These are phyloP conservation scores for Nautilus pompilius DNA, from an alignment of 1,140 invertebrate species.

Conservation along the genomic window DNA sequence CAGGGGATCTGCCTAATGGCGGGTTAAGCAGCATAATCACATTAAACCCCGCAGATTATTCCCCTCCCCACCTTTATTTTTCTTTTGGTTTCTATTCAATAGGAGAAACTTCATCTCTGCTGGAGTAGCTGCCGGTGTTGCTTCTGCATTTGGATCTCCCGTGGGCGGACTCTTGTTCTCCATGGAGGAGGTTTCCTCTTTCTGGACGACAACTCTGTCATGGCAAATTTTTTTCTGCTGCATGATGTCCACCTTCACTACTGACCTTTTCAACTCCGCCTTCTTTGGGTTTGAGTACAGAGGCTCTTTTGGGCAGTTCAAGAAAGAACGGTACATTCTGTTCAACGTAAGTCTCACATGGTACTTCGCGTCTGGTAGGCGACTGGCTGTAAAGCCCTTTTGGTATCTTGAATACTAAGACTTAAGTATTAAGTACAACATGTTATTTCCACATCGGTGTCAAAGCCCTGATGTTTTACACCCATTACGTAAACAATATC, in stretches of 20 bases:
- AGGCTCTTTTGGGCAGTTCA: conserved; percentile 54
- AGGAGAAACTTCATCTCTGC: conserved; percentile 98
- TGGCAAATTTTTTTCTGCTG: conserved; percentile 59
- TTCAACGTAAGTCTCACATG: conserved; percentile 40
- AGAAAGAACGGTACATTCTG: conserved; percentile 50
- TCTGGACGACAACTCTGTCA: conserved; percentile 55
- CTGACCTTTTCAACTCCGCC: conserved; percentile 56
- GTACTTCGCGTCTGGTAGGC: no score
- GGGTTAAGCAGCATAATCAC: no score
- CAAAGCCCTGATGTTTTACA: no score
- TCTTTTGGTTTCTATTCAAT: conserved; percentile 5
- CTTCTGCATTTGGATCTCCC: conserved; percentile 94
- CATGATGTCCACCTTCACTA: conserved; percentile 56
- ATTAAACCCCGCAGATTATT: no score
- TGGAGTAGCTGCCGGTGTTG: conserved; percentile 90
- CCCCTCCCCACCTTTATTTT: background rate
- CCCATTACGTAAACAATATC: no score
- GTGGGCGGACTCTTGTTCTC: conserved; percentile 96
- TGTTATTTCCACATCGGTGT: no score
- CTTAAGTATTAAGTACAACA: no score
- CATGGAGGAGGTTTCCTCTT: conserved; percentile 78
- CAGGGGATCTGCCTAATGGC: no score
- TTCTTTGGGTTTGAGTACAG: conserved; percentile 51
- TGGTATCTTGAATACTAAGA: no score
- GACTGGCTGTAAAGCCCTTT: no score